phyloP scores from a whole-genome alignment of 2,797 vertebrate species.

The Acestrorhynchus altus region DNA sequence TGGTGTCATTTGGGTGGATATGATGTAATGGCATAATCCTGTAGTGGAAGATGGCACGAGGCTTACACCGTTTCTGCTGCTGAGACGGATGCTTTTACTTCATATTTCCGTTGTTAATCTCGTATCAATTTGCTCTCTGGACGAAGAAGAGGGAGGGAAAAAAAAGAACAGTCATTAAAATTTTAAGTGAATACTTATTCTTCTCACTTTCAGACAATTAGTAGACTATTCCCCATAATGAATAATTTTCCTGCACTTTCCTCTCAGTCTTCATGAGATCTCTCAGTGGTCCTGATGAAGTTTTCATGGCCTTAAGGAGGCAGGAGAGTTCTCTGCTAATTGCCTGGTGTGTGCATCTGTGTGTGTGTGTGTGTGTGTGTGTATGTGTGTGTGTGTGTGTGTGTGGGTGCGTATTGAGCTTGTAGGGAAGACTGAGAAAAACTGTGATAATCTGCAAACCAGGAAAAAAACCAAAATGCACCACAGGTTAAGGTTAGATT shows the following conservation, averaged over 20 bases:
- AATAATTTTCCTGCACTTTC: constrained; percentile 34
- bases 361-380: constrained; percentile 54
- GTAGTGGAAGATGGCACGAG: background rate
- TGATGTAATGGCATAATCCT: constrained; percentile 6
- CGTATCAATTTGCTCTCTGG: constrained; percentile 34
- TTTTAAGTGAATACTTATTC: constrained; percentile 52
- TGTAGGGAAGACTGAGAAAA: background rate
- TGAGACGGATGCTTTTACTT: constrained; percentile 24
- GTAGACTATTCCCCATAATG: constrained; percentile 48
- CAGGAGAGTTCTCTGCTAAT: constrained; percentile 49
- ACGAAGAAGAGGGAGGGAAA: constrained; percentile 16
- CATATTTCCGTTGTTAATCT: constrained; percentile 40
- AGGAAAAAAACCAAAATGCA: background rate
- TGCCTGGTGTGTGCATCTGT: constrained; percentile 57
- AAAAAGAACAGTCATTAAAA: constrained; percentile 41
- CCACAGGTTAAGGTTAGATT: no score
- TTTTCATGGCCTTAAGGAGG: constrained; percentile 58
- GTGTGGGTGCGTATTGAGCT: background rate
- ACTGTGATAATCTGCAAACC: background rate
- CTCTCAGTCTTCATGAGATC: constrained; percentile 39
- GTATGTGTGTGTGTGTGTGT: constrained; percentile 27
- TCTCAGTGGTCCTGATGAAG: constrained; percentile 57
- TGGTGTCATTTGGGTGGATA: constrained; percentile 19
- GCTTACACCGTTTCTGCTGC: background rate
- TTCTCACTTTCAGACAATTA: constrained; percentile 56